Base-by-base conservation (phyloP, 2,113 vertebrate genomes). In the Syrmaticus mikado region DNA sequence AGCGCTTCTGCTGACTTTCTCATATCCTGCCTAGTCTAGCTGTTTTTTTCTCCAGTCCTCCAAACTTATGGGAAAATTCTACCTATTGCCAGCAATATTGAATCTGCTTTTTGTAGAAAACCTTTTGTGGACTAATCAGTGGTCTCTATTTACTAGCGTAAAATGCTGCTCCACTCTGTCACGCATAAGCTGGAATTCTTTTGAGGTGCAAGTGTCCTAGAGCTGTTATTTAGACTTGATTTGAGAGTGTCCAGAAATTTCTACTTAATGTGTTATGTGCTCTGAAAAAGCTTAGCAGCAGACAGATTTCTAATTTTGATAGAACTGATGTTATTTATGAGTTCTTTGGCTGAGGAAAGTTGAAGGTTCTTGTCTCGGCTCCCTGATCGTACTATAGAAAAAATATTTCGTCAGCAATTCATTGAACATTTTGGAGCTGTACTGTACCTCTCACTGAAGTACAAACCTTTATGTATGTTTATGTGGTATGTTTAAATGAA, bases 391-490 rank as follows among this genome's bases (percentile, higher is more conserved):
- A 58, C 64, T 62, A n/a, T 72, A 80, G 68, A 87, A 87, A 79
- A 87, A 87, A 84, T 75, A 76, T 52, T 81, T 92, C 75, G 50
- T 94, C 78, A 80, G 82, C 78, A 87, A 10, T 45, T 90, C 38
- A 46, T 34, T 94, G 78, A 84, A 85, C 82, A 87, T 72, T 25
- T 25, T 94, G 61, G 57, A 84, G 52, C 41, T 91, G 55, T 91
- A 18, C 14, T 89, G 89, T 30, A 62, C 24, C 27, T 88, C 16
- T 92, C 32, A 20, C 41, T 72, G 82, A 61, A 70, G 61, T 74
- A 50, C 34, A 52, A 10, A 84, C 45, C 78, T 48, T 38, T 38
- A 38, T 38, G 38, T 38, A 38, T 38, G 38, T 11, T 38, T 38
- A 38, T 30, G 38, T 85, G 46, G 45, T 71, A 61, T 93, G 58